Conservation (phyloP, 2,797 vertebrate species). For the Mastacembelus armatus region DNA sequence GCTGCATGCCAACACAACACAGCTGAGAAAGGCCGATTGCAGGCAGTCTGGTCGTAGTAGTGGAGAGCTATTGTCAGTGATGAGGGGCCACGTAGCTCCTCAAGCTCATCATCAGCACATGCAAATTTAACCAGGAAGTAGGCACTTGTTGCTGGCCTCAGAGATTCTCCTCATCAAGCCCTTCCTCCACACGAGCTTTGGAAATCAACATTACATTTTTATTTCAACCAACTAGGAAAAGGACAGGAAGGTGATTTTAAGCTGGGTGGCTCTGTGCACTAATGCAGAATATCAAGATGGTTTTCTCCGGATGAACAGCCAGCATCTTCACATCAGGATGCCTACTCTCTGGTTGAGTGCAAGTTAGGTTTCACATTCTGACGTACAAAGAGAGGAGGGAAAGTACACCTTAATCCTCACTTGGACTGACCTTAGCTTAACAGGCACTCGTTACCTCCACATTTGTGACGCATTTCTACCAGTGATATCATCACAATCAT, state of each 20-base stretch:
- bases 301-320: slow-evolving; percentile 34
- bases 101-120: slow-evolving; percentile 46
- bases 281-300: slow-evolving; percentile 48
- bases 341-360: slow-evolving; percentile 28
- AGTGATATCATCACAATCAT: neutral
- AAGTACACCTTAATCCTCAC: slow-evolving; percentile 42
- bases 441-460: slow-evolving; percentile 22
- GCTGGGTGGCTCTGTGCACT: slow-evolving; percentile 24
- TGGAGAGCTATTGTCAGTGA: slow-evolving; percentile 26
- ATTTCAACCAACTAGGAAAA: slow-evolving; percentile 36
- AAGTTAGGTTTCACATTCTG: slow-evolving; percentile 36
- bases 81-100: slow-evolving; percentile 14
- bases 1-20: slow-evolving; percentile 2
- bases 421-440: slow-evolving; percentile 26
- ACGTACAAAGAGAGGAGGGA: neutral
- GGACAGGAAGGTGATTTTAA: slow-evolving; percentile 32
- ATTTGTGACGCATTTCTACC: slow-evolving; percentile 26
- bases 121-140: slow-evolving; percentile 65
- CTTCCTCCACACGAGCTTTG: slow-evolving; percentile 1
- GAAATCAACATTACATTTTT: slow-evolving; percentile 29
- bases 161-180: slow-evolving; percentile 38
- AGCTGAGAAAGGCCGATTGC: slow-evolving; percentile 18
- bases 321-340: slow-evolving; percentile 35
- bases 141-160: slow-evolving; percentile 38
- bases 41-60: neutral